Conservation (phyloP, 2,888 invertebrate species). For the Tipula lateralis region DNA sequence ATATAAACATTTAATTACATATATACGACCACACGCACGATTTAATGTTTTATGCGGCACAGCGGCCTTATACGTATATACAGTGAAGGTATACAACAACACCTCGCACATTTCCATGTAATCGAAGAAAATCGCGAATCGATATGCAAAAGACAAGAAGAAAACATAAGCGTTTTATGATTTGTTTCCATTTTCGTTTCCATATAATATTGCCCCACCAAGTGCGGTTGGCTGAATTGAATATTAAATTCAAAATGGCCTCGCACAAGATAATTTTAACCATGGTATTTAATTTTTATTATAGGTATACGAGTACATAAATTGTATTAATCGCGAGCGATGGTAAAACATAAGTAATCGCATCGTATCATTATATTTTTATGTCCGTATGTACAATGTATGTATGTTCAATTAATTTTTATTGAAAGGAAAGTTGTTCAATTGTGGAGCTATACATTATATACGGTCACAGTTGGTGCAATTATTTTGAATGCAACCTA, state of each 20-base stretch:
- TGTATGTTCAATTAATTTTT: background rate
- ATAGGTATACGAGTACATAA: background rate
- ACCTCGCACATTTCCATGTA: background rate
- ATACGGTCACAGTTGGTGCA: too few relatives aligned
- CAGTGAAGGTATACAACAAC: background rate
- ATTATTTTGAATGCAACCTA: too few relatives aligned
- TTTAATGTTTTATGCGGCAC: background rate
- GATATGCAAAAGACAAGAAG: background rate
- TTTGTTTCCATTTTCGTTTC: background rate
- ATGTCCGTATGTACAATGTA: too few relatives aligned
- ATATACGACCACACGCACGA: background rate
- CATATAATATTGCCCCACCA: background rate
- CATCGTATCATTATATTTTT: background rate
- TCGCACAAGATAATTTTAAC: background rate
- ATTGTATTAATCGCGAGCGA: background rate
- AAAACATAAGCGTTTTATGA: background rate
- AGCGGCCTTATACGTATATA: background rate
- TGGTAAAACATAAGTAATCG: background rate
- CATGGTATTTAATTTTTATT: background rate
- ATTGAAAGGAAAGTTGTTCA: background rate
- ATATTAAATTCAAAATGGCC: slow-evolving; percentile 24
- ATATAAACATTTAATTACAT: slow-evolving; percentile 2
- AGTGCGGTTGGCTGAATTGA: background rate
- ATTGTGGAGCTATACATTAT: too few relatives aligned
- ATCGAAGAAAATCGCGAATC: background rate